Base-by-base conservation (phyloP, 2,113 vertebrate genomes). In the Pangasianodon hypophthalmus region DNA sequence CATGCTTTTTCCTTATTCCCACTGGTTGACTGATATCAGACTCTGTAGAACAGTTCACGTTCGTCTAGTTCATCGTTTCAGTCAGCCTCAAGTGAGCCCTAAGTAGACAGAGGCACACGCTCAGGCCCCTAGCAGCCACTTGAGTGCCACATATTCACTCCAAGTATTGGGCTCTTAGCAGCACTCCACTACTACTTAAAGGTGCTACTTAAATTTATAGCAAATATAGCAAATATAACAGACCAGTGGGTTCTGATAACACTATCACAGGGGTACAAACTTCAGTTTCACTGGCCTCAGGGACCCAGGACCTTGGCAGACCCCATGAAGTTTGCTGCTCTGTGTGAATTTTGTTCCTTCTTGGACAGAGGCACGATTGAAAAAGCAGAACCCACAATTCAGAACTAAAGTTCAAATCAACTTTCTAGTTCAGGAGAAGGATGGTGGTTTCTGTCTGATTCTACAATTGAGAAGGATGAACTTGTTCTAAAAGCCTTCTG, bases 181-280 rank as follows among this genome's bases (percentile, higher is more conserved):
- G 54, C 18, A 32, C 10, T 84, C 16, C 10, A 0, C n/a, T 58
- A 32, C 13, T 0, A 32, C 6, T 54, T 56, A 54, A 83, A 58
- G 18, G 50, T 56, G 16, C 18, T n/a, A n/a, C n/a, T n/a, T n/a
- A n/a, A n/a, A n/a, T n/a, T n/a, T n/a, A n/a, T n/a, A n/a, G n/a
- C n/a, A n/a, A n/a, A n/a, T n/a, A n/a, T n/a, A n/a, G 52, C 52
- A 83, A 83, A 58, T 83, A 83, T 58, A 56, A 32, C 80, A 83
- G 75, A 80, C 26, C 46, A 29, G 19, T 50, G 77, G 19, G 29
- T 37, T 32, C 37, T 75, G 73, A 77, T 0, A 14, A 73, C 21
- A 46, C 41, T 4, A 24, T 13, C 8, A 77, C 41, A 44, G 41
- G 10, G 77, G 26, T 7, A 80, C 10, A 52, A 80, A 50, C 77